phyloP scores from a whole-genome alignment of 1,140 invertebrate species.

The Drosophila tsacasi region DNA sequence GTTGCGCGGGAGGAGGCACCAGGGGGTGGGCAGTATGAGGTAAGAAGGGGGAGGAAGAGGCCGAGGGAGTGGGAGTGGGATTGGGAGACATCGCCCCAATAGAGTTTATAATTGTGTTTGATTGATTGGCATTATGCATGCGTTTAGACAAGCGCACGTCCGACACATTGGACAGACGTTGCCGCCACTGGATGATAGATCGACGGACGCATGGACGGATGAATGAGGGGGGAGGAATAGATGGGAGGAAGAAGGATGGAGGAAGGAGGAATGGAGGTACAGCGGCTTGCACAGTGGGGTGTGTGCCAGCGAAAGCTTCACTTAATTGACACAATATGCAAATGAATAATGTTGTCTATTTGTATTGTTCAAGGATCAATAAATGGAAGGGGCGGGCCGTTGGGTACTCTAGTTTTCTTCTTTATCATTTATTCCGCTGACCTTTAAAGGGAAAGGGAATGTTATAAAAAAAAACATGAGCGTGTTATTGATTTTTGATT shows the following conservation, averaged over 20 bases:
- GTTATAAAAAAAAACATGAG: neutral
- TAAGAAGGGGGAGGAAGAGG: neutral
- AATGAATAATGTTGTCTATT: constrained; percentile 18
- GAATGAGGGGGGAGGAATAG: neutral
- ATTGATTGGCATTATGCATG: constrained; percentile 76
- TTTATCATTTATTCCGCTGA: neutral
- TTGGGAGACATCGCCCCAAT: constrained; percentile 31
- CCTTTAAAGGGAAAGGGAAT: neutral
- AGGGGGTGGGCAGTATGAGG: neutral
- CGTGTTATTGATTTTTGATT: no score
- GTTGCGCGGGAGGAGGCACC: constrained; percentile 5
- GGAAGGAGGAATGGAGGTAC: neutral
- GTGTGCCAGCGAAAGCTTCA: constrained; percentile 4
- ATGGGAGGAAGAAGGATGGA: neutral
- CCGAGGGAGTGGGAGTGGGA: no score
- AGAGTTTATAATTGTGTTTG: constrained; percentile 75
- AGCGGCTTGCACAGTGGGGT: constrained; percentile 8
- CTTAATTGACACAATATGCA: constrained; percentile 12
- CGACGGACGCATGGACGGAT: constrained; percentile 16
- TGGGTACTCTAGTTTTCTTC: neutral
- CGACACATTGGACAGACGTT: constrained; percentile 25
- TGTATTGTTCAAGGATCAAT: constrained; percentile 4
- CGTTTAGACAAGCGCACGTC: constrained; percentile 49
- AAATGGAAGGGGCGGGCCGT: no score
- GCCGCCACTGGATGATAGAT: constrained; percentile 9